These are phyloP conservation scores for Brachionus plicatilis DNA, from an alignment of 1,140 invertebrate genomes.

Conservation along the genomic window DNA sequence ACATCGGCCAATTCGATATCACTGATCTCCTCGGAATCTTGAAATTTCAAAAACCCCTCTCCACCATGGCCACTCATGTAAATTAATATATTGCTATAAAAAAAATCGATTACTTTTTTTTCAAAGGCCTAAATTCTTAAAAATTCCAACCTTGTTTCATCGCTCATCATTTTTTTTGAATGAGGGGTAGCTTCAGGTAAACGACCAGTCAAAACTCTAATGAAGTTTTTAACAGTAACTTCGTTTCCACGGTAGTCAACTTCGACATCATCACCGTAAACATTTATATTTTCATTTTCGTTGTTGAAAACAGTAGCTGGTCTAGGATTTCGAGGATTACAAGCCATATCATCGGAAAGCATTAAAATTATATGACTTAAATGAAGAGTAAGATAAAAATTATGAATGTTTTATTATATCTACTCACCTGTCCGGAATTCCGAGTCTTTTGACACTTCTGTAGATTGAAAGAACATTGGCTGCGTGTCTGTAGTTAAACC, in stretches of 20 bases:
- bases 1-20: slow-evolving; percentile 96
- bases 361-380: slow-evolving; percentile 78
- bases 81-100: slow-evolving; percentile 17
- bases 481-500: slow-evolving; percentile 99
- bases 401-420: neutral
- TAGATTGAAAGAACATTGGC: slow-evolving; percentile 98
- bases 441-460: slow-evolving; percentile 88
- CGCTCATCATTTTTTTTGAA: slow-evolving; percentile 87
- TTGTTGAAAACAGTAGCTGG: slow-evolving; percentile 96
- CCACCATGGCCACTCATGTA: slow-evolving; percentile 76
- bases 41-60: slow-evolving; percentile 97
- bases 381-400: neutral
- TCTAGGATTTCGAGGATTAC: slow-evolving; percentile 90
- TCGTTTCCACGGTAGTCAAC: slow-evolving; percentile 98
- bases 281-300: slow-evolving; percentile 93
- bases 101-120: slow-evolving; percentile 41
- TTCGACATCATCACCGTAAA: slow-evolving; percentile 98
- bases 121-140: slow-evolving; percentile 72
- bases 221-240: slow-evolving; percentile 97
- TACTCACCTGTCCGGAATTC: slow-evolving; percentile 78
- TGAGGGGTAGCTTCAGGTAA: slow-evolving; percentile 81
- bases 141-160: slow-evolving; percentile 92
- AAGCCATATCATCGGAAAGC: slow-evolving; percentile 99
- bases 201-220: slow-evolving; percentile 84
- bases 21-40: slow-evolving; percentile 98